Conservation (phyloP, 2,113 vertebrate genomes). For the Plestiodon gilberti region DNA sequence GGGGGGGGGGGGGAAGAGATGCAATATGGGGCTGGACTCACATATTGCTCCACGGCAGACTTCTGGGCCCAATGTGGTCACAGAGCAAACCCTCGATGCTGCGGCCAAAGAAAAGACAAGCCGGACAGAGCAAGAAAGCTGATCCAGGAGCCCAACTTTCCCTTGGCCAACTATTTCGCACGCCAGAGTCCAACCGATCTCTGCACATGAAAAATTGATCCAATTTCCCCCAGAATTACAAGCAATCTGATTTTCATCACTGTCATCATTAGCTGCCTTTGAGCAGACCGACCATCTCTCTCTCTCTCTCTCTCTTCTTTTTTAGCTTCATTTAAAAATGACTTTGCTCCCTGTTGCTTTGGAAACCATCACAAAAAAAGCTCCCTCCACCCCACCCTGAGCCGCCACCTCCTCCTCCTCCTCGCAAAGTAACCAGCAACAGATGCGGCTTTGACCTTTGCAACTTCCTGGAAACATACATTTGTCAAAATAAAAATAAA, state of each 20-base stretch:
- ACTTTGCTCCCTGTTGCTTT: slow-evolving; percentile 78
- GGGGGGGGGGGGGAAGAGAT: neutral
- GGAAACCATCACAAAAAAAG: slow-evolving; percentile 80
- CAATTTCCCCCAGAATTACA: slow-evolving; percentile 61
- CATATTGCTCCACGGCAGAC: neutral
- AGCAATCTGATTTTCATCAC: slow-evolving; percentile 59
- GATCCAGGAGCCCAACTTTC: neutral
- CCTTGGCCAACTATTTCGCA: slow-evolving; percentile 26
- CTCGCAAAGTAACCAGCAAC: slow-evolving; percentile 87
- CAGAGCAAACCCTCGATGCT: neutral
- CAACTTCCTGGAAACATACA: slow-evolving; percentile 92
- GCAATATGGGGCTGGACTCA: neutral
- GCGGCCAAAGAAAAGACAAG: neutral
- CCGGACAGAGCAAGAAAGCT: too few species aligned
- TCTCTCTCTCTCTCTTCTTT: slow-evolving; percentile 26
- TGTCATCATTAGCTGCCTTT: slow-evolving; percentile 70
- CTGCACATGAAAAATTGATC: slow-evolving; percentile 60
- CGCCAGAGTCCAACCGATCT: slow-evolving; percentile 39
- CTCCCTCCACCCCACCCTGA: neutral
- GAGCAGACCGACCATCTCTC: slow-evolving; percentile 66
- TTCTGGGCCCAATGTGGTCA: neutral
- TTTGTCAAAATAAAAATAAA: slow-evolving; percentile 92
- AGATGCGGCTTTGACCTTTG: slow-evolving; percentile 92
- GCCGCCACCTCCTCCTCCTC: slow-evolving; percentile 53
- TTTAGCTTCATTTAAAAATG: slow-evolving; percentile 51